Conservation (phyloP, 2,113 vertebrate genomes). For the Pseudorectes ferrugineus region DNA sequence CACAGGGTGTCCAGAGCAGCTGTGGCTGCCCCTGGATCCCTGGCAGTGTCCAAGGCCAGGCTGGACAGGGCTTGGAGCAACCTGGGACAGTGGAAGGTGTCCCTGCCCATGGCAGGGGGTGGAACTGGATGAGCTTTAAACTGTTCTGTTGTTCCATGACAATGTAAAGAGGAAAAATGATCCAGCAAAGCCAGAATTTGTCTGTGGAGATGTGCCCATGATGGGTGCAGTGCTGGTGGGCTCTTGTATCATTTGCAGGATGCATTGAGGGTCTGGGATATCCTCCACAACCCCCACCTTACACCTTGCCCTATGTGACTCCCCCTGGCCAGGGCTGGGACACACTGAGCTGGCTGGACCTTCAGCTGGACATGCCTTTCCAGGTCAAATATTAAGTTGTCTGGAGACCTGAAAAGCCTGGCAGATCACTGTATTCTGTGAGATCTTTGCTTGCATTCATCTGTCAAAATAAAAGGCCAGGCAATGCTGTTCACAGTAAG, state of each 20-base stretch:
- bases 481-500: background rate
- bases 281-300: rapidly evolving
- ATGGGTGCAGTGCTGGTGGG: background rate
- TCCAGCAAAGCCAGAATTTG: background rate
- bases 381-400: background rate
- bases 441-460: background rate
- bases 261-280: background rate
- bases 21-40: background rate
- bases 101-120: rapidly evolving
- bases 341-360: background rate
- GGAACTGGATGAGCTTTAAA: rapidly evolving
- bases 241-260: background rate
- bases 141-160: rapidly evolving
- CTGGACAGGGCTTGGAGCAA: rapidly evolving
- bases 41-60: background rate
- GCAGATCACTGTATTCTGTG: background rate
- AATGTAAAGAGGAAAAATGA: background rate
- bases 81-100: rapidly evolving
- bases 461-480: background rate
- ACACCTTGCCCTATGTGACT: rapidly evolving
- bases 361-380: background rate
- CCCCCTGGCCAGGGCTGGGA: background rate
- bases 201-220: background rate
- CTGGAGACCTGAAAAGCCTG: background rate
- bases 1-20: background rate